Evolutionary conservation across 2,113 vertebrate genomes (phyloP).

Genomic region (Calyptommatus sinebrachiatus): DNA sequence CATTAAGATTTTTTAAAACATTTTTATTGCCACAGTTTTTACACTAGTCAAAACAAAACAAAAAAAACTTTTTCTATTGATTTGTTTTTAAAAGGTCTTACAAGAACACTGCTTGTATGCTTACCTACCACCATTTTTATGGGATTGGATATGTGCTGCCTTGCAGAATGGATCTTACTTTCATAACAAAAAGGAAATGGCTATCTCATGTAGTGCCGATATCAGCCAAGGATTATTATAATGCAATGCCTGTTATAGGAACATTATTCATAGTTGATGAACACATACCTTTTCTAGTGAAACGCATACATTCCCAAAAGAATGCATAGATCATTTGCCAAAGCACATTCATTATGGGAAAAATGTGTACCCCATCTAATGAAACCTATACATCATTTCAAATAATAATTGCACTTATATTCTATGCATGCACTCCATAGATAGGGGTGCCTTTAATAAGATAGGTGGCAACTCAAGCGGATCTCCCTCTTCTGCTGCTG

Average conservation of each 20-base stretch:
- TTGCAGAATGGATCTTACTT: neutral
- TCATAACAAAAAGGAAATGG: slow-evolving; percentile 53
- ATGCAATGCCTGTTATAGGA: slow-evolving; percentile 58
- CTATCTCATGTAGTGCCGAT: slow-evolving; percentile 55
- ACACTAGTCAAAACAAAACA: neutral
- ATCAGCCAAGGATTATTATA: slow-evolving; percentile 66
- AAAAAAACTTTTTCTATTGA: too few relatives aligned
- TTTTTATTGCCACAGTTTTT: slow-evolving; percentile 2
- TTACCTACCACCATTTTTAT: neutral
- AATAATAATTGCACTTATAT: slow-evolving; percentile 72
- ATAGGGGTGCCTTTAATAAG: slow-evolving; percentile 29
- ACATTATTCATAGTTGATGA: slow-evolving; percentile 80
- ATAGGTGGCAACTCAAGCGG: neutral
- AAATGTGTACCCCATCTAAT: slow-evolving; percentile 76
- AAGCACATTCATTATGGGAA: slow-evolving; percentile 73
- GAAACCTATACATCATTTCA: slow-evolving; percentile 78
- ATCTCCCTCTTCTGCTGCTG: slow-evolving; percentile 20
- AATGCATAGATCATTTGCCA: slow-evolving; percentile 77
- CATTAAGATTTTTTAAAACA: slow-evolving; percentile 8
- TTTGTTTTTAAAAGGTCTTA: neutral
- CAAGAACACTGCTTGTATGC: neutral
- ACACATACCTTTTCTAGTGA: slow-evolving; percentile 75
- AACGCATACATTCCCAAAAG: slow-evolving; percentile 76
- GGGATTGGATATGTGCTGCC: slow-evolving; percentile 38
- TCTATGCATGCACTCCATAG: slow-evolving; percentile 66